These are phyloP conservation scores for Aethes cnicana DNA, from an alignment of 2,888 invertebrate genomes.

Conservation along the genomic window DNA sequence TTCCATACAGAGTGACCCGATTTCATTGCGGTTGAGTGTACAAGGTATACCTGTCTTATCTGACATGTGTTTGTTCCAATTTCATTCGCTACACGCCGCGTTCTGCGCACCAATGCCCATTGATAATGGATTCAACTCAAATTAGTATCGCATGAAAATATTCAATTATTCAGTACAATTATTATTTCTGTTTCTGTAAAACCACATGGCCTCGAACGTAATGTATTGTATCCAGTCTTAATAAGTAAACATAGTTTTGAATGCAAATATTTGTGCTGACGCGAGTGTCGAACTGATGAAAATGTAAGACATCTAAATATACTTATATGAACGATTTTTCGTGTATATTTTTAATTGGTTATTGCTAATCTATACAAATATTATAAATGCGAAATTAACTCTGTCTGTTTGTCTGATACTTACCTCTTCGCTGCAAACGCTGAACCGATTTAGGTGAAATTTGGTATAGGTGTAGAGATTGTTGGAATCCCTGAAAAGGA, in stretches of 20 bases:
- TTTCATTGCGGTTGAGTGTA: too few species aligned
- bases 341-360: background rate
- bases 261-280: constrained; percentile 13
- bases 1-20: too few species aligned
- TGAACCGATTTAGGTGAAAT: too few species aligned
- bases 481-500: too few species aligned
- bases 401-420: too few species aligned
- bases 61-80: too few species aligned
- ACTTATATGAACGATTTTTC: background rate
- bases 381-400: too few species aligned
- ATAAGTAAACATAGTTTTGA: constrained; percentile 6
- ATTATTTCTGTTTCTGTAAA: background rate
- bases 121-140: background rate
- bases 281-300: constrained; percentile 7
- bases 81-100: too few species aligned
- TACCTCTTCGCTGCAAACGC: too few species aligned
- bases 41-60: too few species aligned
- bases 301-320: background rate
- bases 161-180: background rate
- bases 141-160: background rate
- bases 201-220: constrained; percentile 5
- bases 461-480: too few species aligned
- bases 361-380: background rate
- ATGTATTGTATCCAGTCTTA: constrained; percentile 11
- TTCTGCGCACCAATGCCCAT: background rate